phyloP scores from a whole-genome alignment of 1,140 invertebrate genomes.

The Drosophila obscura region DNA sequence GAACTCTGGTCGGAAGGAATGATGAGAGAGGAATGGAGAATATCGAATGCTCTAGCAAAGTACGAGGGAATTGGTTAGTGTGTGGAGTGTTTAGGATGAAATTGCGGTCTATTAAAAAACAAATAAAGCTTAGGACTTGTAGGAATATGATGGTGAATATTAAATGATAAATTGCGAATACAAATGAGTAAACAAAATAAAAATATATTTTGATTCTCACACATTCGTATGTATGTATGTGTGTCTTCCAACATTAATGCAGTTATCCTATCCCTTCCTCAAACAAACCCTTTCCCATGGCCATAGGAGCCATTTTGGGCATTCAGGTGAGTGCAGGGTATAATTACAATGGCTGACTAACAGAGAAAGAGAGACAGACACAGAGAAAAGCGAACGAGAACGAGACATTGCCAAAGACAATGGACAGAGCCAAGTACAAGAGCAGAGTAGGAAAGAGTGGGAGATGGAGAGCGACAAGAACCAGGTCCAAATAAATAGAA shows the following conservation, averaged over 20 bases:
- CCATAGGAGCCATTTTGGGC: slow-evolving; percentile 17
- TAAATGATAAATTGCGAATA: too few species aligned
- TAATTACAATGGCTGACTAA: slow-evolving; percentile 66
- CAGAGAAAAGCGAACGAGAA: slow-evolving; percentile 39
- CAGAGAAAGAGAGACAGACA: slow-evolving; percentile 45
- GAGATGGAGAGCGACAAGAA: slow-evolving; percentile 27
- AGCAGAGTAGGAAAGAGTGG: slow-evolving; percentile 2
- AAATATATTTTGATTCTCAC: too few species aligned
- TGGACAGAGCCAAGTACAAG: slow-evolving; percentile 63
- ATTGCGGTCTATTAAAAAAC: too few species aligned
- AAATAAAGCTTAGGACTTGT: too few species aligned
- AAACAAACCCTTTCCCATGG: slow-evolving; percentile 8
- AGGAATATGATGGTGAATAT: too few species aligned
- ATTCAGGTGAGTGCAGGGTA: slow-evolving; percentile 56
- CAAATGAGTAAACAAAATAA: too few species aligned
- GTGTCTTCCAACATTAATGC: too few species aligned
- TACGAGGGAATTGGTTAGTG: too few species aligned
- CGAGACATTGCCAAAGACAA: slow-evolving; percentile 69
- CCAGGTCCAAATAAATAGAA: slow-evolving; percentile 57
- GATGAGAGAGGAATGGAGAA: neutral
- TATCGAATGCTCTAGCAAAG: neutral
- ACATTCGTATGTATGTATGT: too few species aligned
- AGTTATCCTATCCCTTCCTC: slow-evolving; percentile 1
- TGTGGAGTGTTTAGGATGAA: too few species aligned
- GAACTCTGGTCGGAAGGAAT: slow-evolving; percentile 18